A percentile compares a stretch with the other conserved stretches of the same genome.
phyloP scores from a whole-genome alignment of 1,140 invertebrate species.

The Leptonema lineaticorne region DNA sequence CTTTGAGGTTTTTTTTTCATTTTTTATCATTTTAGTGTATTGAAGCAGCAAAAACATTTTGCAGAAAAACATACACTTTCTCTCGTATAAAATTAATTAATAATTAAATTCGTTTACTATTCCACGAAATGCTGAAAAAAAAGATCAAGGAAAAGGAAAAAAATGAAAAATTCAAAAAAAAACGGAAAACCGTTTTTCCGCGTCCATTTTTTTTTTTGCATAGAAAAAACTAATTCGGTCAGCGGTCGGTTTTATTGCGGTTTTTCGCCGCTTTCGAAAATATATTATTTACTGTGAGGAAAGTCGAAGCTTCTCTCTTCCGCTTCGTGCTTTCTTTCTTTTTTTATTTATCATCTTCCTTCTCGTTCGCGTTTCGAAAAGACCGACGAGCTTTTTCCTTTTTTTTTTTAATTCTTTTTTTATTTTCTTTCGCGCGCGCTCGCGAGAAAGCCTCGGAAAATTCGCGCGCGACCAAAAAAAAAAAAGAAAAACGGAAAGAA shows the following conservation, averaged over 20 bases:
- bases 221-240: slow-evolving; percentile 12
- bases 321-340: background rate
- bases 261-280: slow-evolving; percentile 8
- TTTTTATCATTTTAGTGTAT: no score
- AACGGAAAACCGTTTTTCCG: no score
- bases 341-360: background rate
- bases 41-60: no score
- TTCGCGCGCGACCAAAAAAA: no score
- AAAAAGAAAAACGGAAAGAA: no score
- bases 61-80: no score
- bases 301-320: background rate
- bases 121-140: no score
- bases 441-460: no score
- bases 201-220: no score
- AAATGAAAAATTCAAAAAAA: background rate
- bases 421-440: background rate
- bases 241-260: slow-evolving; percentile 18
- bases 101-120: no score
- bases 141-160: background rate
- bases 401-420: background rate
- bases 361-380: background rate
- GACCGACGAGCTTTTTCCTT: background rate
- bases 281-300: slow-evolving; percentile 11
- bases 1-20: no score
- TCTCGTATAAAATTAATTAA: no score